Evolutionary conservation across 2,797 vertebrate genomes (phyloP).

Genomic region (Ctenochaetus hawaiiensis): DNA sequence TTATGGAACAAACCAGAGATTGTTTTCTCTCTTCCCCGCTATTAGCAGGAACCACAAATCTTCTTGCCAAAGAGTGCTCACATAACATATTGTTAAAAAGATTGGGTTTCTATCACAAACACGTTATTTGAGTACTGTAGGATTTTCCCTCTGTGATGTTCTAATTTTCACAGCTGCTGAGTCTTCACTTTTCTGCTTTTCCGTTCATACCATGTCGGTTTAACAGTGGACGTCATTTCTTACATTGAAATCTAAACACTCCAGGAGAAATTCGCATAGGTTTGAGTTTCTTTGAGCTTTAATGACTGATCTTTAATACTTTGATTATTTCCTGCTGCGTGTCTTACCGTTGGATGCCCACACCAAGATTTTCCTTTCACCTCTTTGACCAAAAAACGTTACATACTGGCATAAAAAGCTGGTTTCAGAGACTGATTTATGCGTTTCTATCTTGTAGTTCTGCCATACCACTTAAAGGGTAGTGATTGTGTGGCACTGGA

Average conservation of each 20-base stretch:
- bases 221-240: conserved; percentile 62
- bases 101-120: conserved; percentile 77
- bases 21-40: conserved; percentile 38
- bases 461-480: background rate
- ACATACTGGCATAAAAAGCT: conserved; percentile 84
- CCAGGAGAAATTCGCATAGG: conserved; percentile 40
- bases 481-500: too few species aligned
- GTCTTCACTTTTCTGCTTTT: conserved; percentile 50
- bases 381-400: conserved; percentile 86
- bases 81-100: conserved; percentile 71
- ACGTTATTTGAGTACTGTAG: conserved; percentile 69
- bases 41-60: conserved; percentile 64
- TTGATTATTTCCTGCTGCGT: conserved; percentile 70
- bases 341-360: conserved; percentile 72
- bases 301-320: conserved; percentile 56
- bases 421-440: conserved; percentile 43
- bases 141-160: conserved; percentile 76
- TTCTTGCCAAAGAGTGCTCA: conserved; percentile 46
- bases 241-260: conserved; percentile 62
- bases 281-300: conserved; percentile 40
- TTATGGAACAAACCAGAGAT: conserved; percentile 47
- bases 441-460: background rate
- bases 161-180: conserved; percentile 26
- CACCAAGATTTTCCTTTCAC: conserved; percentile 84
- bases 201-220: conserved; percentile 55